Conservation (phyloP, 1,140 invertebrate genomes). For the Dinothrombium tinctorium region DNA sequence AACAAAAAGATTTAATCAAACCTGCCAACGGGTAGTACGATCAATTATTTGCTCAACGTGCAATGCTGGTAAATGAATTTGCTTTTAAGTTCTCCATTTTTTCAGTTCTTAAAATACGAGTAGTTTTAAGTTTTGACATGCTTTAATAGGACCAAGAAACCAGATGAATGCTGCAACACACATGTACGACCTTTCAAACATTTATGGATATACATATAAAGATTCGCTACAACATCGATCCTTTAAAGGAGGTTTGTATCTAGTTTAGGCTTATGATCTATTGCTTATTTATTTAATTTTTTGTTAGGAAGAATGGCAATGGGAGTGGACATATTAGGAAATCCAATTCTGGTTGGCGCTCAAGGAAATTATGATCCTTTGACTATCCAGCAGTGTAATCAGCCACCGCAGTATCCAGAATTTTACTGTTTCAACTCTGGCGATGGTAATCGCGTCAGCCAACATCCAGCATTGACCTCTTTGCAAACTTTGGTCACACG, state of each 20-base stretch:
- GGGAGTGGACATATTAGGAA: not conserved
- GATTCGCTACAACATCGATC: slow-evolving; percentile 3
- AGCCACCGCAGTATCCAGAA: not conserved
- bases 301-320: not conserved
- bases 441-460: slow-evolving; percentile 9
- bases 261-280: not conserved
- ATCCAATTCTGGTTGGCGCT: slow-evolving; percentile 1
- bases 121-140: not conserved
- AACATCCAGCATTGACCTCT: slow-evolving; percentile 18
- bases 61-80: slow-evolving; percentile 1
- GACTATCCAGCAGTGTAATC: not conserved
- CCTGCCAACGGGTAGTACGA: slow-evolving; percentile 6
- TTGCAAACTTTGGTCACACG: slow-evolving; percentile 30
- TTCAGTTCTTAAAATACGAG: not conserved
- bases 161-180: slow-evolving; percentile 50
- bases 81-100: not conserved
- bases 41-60: slow-evolving; percentile 5
- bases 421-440: slow-evolving; percentile 6
- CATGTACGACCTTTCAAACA: slow-evolving; percentile 42
- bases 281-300: not conserved
- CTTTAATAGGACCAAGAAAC: slow-evolving; percentile 19
- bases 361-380: not conserved
- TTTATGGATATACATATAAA: slow-evolving; percentile 32
- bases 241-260: slow-evolving; percentile 2
- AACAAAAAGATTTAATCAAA: slow-evolving; percentile 7